Base-by-base conservation (phyloP, 2,113 vertebrate species). In the Colistium nudipinnis region DNA sequence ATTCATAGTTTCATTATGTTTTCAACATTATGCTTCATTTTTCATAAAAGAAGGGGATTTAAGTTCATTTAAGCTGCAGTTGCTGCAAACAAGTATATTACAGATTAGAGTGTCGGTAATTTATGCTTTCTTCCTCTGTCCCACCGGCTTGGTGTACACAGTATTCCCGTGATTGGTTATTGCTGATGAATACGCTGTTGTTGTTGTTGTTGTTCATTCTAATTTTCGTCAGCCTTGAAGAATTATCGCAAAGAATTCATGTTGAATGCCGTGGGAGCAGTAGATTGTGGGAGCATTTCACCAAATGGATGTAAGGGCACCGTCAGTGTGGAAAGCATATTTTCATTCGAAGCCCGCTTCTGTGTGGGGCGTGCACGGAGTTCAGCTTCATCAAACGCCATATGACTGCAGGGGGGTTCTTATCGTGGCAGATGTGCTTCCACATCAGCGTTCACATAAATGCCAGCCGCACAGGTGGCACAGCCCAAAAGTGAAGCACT, bases 261-360 rank as follows among this genome's bases (percentile, higher is more conserved):
- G 72, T 74, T 60, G 66, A 78, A 79, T 74, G 51, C 43, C 62
- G 45, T 44, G 41, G 41, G 39, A 57, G 61, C 17, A 47, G 57
- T 48, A 66, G 24, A 64, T 49, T 66, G 65, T 17, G 49, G 57
- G 25, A 25, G 53, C 53, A 45, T 31, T 49, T 66, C 51, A 59
- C 52, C 36, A 28, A 11, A 22, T 43, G 45, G 49, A 68, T 80
- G 28, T 70, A 49, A 78, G 49, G 20, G 47, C 10, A 24, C 25
- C 27, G 24, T 80, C 71, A 67, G 66, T 48, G 55, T 14, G 33
- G 59, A 45, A 57, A 60, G 51, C 16, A 17, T 63, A 14, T 38
- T 76, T 82, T 69, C 14, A 28, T 67, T 65, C 47, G 59, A 14
- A 67, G 57, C 24, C 59, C 13, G 28, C n/a, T 64, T 56, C 49